Percentiles rank a stretch among this genome's conserved stretches.
Evolutionary conservation across 1,140 invertebrate species (phyloP).

Genomic region (Lasioglossum baleicum): DNA sequence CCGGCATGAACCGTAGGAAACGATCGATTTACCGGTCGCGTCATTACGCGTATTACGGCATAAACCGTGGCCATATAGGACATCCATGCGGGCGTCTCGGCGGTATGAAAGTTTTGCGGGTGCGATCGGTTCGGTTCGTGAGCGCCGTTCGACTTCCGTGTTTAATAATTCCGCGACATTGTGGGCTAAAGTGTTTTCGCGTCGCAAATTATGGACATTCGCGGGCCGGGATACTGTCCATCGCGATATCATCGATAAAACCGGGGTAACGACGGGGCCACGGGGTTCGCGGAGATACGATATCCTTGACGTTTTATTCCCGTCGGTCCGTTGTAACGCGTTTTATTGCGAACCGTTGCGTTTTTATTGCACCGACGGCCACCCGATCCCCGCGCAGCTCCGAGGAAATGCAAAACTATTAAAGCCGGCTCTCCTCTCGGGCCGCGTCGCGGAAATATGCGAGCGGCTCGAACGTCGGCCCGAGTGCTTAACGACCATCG

Average conservation of each 20-base stretch:
- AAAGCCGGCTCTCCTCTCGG: constrained; percentile 42
- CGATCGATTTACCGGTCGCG: no score
- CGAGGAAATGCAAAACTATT: constrained; percentile 57
- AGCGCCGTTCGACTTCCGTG: neutral
- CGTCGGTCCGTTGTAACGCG: constrained; percentile 46
- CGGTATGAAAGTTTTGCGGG: no score
- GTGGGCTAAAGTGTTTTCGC: neutral
- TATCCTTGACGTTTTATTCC: constrained; percentile 50
- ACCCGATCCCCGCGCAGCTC: constrained; percentile 18
- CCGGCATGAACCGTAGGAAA: no score
- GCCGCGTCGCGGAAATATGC: constrained; percentile 46
- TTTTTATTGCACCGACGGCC: constrained; percentile 52
- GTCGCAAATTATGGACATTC: constrained; percentile 23
- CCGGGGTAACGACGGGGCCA: neutral
- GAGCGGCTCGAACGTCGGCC: neutral
- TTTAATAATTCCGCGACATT: constrained; percentile 30
- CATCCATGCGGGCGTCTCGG: no score
- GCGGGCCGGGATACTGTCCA: neutral
- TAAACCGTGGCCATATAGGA: no score
- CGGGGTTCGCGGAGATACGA: constrained; percentile 24
- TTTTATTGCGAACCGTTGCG: constrained; percentile 50
- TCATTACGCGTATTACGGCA: no score
- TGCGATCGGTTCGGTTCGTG: no score
- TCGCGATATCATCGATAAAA: constrained; percentile 29
- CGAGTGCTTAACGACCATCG: constrained; percentile 32